Evolutionary conservation across 1,140 invertebrate genomes (phyloP).

Genomic region (Apis mellifera): Amel_HAv3.1 CM009939.2:11394001-11394500

Average conservation of each 20-base stretch:
- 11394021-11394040: not conserved
- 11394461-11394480: constrained; percentile 89
- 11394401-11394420: constrained; percentile 93
- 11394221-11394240: not conserved
- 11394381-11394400: constrained; percentile 95
- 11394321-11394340: constrained; percentile 84
- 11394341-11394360: constrained; percentile 94
- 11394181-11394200: too few relatives aligned
- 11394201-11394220: not conserved
- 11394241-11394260: not conserved
- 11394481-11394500: constrained; percentile 91
- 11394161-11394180: not conserved
- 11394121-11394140: not conserved
- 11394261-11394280: not conserved
- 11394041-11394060: not conserved
- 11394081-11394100: not conserved
- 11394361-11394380: constrained; percentile 90
- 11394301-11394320: not conserved
- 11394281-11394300: not conserved
- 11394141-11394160: not conserved
- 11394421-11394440: constrained; percentile 92
- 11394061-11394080: not conserved
- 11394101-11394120: not conserved
- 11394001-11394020: constrained; percentile 6
- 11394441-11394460: constrained; percentile 93